Conservation (phyloP, 1,140 invertebrate species). For the Popillia japonica region DNA sequence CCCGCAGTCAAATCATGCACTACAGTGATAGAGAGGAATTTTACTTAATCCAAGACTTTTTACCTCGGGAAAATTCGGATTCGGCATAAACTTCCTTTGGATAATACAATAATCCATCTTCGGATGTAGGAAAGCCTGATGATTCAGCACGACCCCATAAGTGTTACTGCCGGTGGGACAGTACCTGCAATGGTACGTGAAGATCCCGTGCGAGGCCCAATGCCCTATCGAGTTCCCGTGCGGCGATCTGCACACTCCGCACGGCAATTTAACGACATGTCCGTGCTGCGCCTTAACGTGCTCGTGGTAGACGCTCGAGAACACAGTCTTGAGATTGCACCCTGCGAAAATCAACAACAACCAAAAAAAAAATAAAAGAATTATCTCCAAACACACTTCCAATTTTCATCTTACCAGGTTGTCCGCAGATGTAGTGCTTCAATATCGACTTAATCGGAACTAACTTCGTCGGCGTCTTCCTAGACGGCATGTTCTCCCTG, state of each 20-base stretch:
- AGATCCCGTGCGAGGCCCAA: neutral
- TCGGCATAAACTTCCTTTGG: neutral
- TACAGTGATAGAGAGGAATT: too few species aligned
- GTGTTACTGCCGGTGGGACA: neutral
- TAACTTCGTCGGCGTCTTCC: neutral
- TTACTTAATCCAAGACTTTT: too few species aligned
- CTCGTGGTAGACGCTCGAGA: neutral
- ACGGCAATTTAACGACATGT: neutral
- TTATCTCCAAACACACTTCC: neutral
- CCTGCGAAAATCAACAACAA: neutral
- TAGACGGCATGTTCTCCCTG: neutral
- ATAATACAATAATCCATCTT: conserved; percentile 37
- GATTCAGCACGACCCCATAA: neutral
- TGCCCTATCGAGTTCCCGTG: neutral
- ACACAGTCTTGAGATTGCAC: neutral
- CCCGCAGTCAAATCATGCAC: too few species aligned
- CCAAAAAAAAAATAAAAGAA: neutral
- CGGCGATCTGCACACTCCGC: neutral
- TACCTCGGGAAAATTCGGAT: conserved; percentile 20
- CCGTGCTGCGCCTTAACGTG: neutral
- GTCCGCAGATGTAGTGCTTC: conserved; percentile 28
- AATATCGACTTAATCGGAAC: conserved; percentile 5
- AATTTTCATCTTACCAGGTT: conserved; percentile 20
- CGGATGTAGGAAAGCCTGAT: conserved; percentile 43
- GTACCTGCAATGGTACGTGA: neutral